Percentiles rank a stretch among this genome's conserved stretches.
Conservation (phyloP, 1,140 invertebrate genomes). For the Kradibia gibbosae region DNA sequence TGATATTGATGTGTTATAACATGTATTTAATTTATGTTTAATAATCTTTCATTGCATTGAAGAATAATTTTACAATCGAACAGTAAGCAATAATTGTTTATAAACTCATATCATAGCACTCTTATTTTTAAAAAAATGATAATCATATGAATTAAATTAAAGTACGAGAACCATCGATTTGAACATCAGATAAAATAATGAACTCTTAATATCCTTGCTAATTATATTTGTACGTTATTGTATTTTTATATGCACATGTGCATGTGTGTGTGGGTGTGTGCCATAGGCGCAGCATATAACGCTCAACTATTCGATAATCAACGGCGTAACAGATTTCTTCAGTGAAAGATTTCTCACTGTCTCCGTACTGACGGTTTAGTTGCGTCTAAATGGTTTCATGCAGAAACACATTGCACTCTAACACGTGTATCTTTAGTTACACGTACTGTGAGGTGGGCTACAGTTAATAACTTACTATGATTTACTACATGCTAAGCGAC, state of each 20-base stretch:
- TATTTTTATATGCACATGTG: too few species aligned
- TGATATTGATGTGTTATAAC: too few species aligned
- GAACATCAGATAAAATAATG: neutral
- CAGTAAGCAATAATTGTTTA: neutral
- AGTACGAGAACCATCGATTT: neutral
- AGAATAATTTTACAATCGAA: neutral
- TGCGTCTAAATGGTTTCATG: too few species aligned
- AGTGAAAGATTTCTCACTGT: constrained; percentile 35
- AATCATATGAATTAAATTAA: neutral
- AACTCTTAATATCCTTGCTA: too few species aligned
- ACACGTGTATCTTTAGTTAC: neutral
- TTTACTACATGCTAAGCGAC: constrained; percentile 43
- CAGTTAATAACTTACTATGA: constrained; percentile 56
- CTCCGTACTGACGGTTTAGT: too few species aligned
- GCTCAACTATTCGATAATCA: too few species aligned
- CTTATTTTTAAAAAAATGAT: neutral
- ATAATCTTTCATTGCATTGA: neutral
- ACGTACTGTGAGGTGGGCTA: neutral
- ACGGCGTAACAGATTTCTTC: constrained; percentile 55
- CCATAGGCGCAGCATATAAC: neutral
- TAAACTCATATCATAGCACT: neutral
- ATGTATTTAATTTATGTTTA: neutral
- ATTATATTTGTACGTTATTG: too few species aligned
- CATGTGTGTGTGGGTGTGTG: too few species aligned
- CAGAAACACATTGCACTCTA: too few species aligned